Evolutionary conservation across 2,113 vertebrate species (phyloP), one percentile per base, ranked within the genome.

Genomic region (Carassius gibelio): DNA sequence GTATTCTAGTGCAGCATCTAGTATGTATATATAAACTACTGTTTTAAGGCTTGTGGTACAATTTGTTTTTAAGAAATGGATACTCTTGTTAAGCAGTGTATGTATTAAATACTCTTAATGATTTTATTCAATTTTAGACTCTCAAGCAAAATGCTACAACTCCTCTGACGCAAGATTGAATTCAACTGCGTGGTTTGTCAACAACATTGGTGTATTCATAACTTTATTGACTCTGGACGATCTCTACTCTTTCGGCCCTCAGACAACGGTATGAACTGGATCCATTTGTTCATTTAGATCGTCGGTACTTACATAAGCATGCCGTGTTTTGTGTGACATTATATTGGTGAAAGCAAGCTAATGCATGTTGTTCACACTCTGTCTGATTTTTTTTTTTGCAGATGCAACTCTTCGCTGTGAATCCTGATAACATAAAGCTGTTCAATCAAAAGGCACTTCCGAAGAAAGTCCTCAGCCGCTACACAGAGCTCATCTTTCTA

Each of bases 401-500:
- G 89, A 84, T 90, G 17, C 3, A 86, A 69, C 7, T 13, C 5
- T 90, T 90, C 26, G 50, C 81, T 2, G 71, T 80, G 62, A 79
- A 90, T 34, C 81, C 68, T 45, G 76, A n/a, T 8, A 90, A 90
- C 64, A 36, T 90, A 3, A 2, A 82, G 17, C 59, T 90, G 23
- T 88, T 90, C 66, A 76, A 59, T 52, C 23, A n/a, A 14, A 38
- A 14, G 13, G 30, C 19, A 17, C 23, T 86, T 42, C 76, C 86
- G 1, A 14, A 52, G 23, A 52, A 66, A 2, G 57, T 88, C 42
- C 34, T 64, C 13, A 66, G 1, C 9, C 74, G 84, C 75, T 90
- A 74, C 76, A 84, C 76, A 38, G 52, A 85, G 64, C 87, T 90
- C 23, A 15, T 90, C 55, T 90, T 72, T 82, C 76, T 66, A 5